Percentiles rank a stretch among this genome's conserved stretches.
These are phyloP conservation scores for Natrix natrix DNA, from an alignment of 2,797 vertebrate species.

Conservation along the genomic window DNA sequence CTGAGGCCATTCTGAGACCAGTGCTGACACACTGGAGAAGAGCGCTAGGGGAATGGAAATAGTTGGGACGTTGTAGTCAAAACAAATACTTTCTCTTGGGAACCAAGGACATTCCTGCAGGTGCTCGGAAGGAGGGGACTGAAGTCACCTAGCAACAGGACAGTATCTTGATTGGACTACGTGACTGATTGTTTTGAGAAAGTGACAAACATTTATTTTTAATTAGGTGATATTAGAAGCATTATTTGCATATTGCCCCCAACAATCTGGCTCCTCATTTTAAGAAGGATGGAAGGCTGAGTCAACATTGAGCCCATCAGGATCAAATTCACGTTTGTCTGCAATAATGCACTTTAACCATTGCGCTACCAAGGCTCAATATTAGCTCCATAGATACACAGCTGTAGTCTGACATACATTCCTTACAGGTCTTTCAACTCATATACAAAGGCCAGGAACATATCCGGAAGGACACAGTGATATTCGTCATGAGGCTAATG, in stretches of 20 bases:
- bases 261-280: neutral
- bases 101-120: too few relatives aligned
- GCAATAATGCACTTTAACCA: neutral
- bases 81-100: too few relatives aligned
- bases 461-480: neutral
- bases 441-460: neutral
- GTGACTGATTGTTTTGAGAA: too few relatives aligned
- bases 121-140: too few relatives aligned
- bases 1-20: too few relatives aligned
- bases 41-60: too few relatives aligned
- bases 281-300: neutral
- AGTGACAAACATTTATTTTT: too few relatives aligned
- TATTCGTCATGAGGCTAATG: neutral
- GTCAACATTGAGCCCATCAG: neutral
- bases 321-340: neutral
- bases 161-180: too few relatives aligned
- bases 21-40: too few relatives aligned
- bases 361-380: rapidly evolving
- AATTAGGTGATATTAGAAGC: neutral
- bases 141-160: too few relatives aligned
- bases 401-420: neutral
- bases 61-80: too few relatives aligned
- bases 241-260: neutral
- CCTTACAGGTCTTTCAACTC: neutral
- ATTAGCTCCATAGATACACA: neutral